Base-by-base conservation (phyloP, 2,797 vertebrate genomes). In the Glyptemys insculpta region DNA sequence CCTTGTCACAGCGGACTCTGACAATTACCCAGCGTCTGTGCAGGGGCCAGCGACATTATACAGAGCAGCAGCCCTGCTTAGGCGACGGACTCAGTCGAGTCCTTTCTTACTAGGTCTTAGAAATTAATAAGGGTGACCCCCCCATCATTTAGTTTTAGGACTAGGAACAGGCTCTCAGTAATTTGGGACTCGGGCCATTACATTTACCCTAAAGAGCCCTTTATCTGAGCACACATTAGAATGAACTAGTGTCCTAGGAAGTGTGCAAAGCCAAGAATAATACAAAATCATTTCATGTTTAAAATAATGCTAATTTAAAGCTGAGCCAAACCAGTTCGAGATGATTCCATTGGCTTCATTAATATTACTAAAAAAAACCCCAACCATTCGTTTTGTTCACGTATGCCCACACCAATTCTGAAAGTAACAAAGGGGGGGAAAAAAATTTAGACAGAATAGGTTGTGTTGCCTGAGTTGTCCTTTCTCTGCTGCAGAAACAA, bases 1-100 rank as follows among this genome's bases (percentile, higher is more conserved):
- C 96, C 47, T 15, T 94, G 85, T 81, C 95, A 90, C 72, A 12
- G 88, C 81, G 68, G 90, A 72, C 82, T 76, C 79, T 72, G 89
- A 56, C 86, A 93, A 56, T 90, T 96, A 79, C 87, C 87, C 89
- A 10, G 82, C 52, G 72, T 15, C 83, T 80, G 86, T 5, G 31
- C 87, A 49, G 81, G 54, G 87, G 68, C 29, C 89, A 86, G n/a
- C 79, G 85, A 81, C 87, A 31, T n/a, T 29, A 5, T 29, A 6
- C 88, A 8, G 49, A 50, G 3, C 5, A 49, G 3, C 5, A 41
- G 81, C 14, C 90, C 41, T 44, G 80, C 90, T 2, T 19, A n/a
- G 41, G 41, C 25, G 23, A 76, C 37, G 27, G 6, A 44, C 23
- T 44, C 72, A 27, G 72, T 23, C 72, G 37, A 74, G 10, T 21